Conservation (phyloP, 2,888 invertebrate genomes). For the Corbicula japonica region DNA sequence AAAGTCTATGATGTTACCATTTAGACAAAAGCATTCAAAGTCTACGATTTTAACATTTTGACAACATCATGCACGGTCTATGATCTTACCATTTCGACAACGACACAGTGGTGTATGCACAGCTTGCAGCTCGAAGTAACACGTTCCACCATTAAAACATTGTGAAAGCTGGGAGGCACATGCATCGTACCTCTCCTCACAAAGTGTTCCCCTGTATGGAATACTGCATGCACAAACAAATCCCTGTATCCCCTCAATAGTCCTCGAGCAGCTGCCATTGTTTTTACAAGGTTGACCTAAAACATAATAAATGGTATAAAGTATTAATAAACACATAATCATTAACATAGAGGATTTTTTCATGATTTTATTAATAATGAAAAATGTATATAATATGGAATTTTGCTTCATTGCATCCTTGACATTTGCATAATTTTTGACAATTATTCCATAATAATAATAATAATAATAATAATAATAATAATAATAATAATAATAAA, state of each 20-base stretch:
- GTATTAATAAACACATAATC: no score
- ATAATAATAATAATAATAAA: no score
- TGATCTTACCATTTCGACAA: constrained; percentile 44
- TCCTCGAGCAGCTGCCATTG: constrained; percentile 41
- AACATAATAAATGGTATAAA: no score
- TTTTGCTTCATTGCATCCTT: no score
- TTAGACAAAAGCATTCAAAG: not conserved
- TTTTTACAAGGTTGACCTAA: constrained; percentile 54
- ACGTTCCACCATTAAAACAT: constrained; percentile 56
- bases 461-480: no score
- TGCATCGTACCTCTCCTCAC: constrained; percentile 59
- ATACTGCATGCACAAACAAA: constrained; percentile 53
- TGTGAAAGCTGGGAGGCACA: constrained; percentile 42
- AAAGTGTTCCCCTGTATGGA: constrained; percentile 40
- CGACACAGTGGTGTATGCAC: constrained; percentile 48
- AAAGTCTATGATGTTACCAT: not conserved
- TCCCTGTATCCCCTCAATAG: not conserved
- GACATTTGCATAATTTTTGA: no score
- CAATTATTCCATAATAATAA: no score
- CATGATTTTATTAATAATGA: no score
- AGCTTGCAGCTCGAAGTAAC: constrained; percentile 38
- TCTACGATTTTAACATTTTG: not conserved
- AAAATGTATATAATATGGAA: no score
- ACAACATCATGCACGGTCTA: not conserved
- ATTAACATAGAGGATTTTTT: no score